Conservation (phyloP, 1,140 invertebrate species). For the Achatina immaculata region DNA sequence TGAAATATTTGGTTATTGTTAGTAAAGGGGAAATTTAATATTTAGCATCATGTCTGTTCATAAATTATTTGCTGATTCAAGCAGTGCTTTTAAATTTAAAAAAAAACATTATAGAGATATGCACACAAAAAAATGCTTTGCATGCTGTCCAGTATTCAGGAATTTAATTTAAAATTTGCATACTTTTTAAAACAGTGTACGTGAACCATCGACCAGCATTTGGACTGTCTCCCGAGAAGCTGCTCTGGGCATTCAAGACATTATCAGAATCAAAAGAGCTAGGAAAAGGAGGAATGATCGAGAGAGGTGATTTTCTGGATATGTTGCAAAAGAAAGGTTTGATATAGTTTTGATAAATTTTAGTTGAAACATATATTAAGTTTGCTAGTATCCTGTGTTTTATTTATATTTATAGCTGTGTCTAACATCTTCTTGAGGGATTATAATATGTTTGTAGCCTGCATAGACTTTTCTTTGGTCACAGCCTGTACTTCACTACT, state of each 20-base stretch:
- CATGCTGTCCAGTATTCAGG: too few species aligned
- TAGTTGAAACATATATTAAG: not conserved
- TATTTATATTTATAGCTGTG: not conserved
- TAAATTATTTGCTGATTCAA: too few species aligned
- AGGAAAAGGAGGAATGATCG: slow-evolving; percentile 51
- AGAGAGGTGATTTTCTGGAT: slow-evolving; percentile 66
- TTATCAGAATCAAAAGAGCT: slow-evolving; percentile 57
- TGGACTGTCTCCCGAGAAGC: slow-evolving; percentile 65
- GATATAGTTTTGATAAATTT: not conserved
- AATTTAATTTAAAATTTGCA: too few species aligned
- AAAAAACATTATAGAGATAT: too few species aligned
- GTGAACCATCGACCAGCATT: slow-evolving; percentile 80
- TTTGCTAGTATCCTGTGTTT: not conserved
- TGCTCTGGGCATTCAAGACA: slow-evolving; percentile 65
- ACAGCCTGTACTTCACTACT: too few species aligned
- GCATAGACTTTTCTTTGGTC: too few species aligned
- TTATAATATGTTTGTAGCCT: not conserved
- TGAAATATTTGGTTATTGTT: too few species aligned
- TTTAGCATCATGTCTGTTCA: too few species aligned
- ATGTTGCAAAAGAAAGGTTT: slow-evolving; percentile 68
- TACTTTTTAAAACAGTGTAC: slow-evolving; percentile 73
- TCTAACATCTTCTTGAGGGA: not conserved
- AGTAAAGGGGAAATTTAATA: too few species aligned
- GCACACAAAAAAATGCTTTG: too few species aligned
- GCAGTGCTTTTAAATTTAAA: too few species aligned